phyloP scores from a whole-genome alignment of 1,140 invertebrate genomes.

The Zaprionus africanus region DNA sequence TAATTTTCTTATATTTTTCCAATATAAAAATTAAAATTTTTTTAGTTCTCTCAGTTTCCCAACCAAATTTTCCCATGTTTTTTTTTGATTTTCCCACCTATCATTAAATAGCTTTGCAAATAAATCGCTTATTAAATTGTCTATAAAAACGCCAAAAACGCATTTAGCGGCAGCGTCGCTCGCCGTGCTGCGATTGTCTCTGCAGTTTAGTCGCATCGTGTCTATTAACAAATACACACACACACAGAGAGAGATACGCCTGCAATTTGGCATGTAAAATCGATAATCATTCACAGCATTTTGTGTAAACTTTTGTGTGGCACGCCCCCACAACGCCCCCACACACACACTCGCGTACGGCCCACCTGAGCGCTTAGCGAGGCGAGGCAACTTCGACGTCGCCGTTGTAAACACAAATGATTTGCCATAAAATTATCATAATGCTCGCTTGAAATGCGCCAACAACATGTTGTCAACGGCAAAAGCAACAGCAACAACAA shows the following conservation, averaged over 20 bases:
- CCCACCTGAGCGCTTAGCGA: conserved; percentile 11
- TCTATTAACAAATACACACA: conserved; percentile 34
- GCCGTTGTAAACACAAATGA: conserved; percentile 78
- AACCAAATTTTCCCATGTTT: not conserved
- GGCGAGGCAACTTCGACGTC: conserved; percentile 51
- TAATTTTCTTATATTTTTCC: not conserved
- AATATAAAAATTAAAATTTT: not conserved
- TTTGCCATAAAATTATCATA: conserved; percentile 82
- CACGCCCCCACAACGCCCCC: conserved; percentile 50
- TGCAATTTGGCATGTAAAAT: conserved; percentile 78
- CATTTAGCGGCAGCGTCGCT: not conserved
- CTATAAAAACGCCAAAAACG: not conserved
- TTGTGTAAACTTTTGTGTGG: conserved; percentile 52
- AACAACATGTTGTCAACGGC: conserved; percentile 81
- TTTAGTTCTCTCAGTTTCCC: not conserved
- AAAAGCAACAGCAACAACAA: conserved; percentile 26
- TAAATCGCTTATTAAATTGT: conserved; percentile 6
- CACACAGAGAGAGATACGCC: not conserved
- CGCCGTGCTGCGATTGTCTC: not conserved
- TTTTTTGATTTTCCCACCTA: not conserved
- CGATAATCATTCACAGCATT: conserved; percentile 80
- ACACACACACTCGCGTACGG: not conserved
- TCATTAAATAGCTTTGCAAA: not conserved
- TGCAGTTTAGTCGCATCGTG: conserved; percentile 1
- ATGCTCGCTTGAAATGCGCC: conserved; percentile 75